Evolutionary conservation across 2,888 invertebrate genomes (phyloP), one percentile per base, ranked within the genome.

Genomic region (Thyatira batis): DNA sequence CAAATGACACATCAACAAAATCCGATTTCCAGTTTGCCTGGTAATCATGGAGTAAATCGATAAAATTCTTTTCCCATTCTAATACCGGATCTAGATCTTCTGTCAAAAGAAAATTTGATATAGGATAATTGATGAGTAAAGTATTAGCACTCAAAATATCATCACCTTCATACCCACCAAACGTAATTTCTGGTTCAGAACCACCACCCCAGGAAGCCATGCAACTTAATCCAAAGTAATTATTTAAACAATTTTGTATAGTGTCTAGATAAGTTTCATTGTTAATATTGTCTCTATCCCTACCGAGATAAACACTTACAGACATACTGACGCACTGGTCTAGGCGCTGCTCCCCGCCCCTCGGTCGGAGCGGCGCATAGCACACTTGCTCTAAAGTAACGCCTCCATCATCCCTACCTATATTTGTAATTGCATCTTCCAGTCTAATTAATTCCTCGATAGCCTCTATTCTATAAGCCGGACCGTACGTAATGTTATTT

Each of bases 181-280:
- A 92, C 0, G 95, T 95, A 52, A 98, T 92, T 59, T 95, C 96
- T 0, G 98, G 97, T 65, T 97, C 94, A 8, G 98, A 93, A 1
- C 98, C 98, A 0, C 98, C 98, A 27, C 98, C 98, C 89, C 95
- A 98, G 0, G 94, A 92, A 0, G 96, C 96, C 54, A 98, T 85
- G 80, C 99, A 99, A 58, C 63, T 73, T 0, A 89, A 65, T 9
- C 76, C 76, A 68, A 88, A 80, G 74, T 90, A 61, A 78, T 89
- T 76, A 69, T 93, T 79, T 53, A 92, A 57, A 82, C 93, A 92
- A 57, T 74, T 83, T 59, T 82, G 82, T 54, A 92, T 81, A 17
- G 49, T 71, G 33, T 64, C 69, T 10, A 92, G 76, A 67, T 92
- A 92, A 4, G 92, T 89, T 6, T 72, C 63, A 39, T 82, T 80